Evolutionary conservation across 1,140 invertebrate species (phyloP).

Genomic region (Agraylea sexmaculata): DNA sequence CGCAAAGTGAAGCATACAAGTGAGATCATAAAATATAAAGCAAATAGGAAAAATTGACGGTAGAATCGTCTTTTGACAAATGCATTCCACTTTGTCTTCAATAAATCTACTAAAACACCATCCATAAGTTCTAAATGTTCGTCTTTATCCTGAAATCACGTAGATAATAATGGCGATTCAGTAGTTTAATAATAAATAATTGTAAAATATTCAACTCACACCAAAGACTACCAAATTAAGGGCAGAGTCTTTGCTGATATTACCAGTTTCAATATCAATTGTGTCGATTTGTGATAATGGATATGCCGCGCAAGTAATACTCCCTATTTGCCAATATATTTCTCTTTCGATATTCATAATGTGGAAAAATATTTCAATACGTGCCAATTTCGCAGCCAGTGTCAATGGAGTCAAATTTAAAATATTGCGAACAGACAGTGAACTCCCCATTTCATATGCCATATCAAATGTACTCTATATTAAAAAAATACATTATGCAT

Average conservation of each 20-base stretch:
- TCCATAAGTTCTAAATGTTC: constrained; percentile 94
- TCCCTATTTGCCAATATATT: constrained; percentile 94
- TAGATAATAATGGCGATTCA: not conserved
- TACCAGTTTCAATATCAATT: constrained; percentile 81
- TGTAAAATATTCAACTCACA: constrained; percentile 41
- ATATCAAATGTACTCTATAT: constrained; percentile 88
- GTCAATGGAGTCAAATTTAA: constrained; percentile 87
- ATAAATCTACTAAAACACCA: constrained; percentile 83
- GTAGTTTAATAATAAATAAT: not conserved
- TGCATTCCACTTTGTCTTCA: constrained; percentile 96
- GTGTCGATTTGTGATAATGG: constrained; percentile 94
- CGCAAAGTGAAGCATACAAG: constrained; percentile 75
- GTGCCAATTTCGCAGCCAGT: constrained; percentile 82
- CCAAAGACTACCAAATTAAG: constrained; percentile 98
- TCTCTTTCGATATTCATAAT: constrained; percentile 89
- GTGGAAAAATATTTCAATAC: constrained; percentile 91
- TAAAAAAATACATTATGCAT: too few relatives aligned
- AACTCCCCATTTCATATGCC: constrained; percentile 83
- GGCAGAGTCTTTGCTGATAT: constrained; percentile 87
- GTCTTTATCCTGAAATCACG: constrained; percentile 64
- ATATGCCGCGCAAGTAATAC: constrained; percentile 93
- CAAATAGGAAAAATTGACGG: constrained; percentile 80
- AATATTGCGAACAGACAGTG: constrained; percentile 73
- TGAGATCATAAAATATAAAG: constrained; percentile 80
- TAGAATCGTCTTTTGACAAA: constrained; percentile 95